Conservation (phyloP, 1,140 invertebrate genomes). For the Drosophila ohnishii region DNA sequence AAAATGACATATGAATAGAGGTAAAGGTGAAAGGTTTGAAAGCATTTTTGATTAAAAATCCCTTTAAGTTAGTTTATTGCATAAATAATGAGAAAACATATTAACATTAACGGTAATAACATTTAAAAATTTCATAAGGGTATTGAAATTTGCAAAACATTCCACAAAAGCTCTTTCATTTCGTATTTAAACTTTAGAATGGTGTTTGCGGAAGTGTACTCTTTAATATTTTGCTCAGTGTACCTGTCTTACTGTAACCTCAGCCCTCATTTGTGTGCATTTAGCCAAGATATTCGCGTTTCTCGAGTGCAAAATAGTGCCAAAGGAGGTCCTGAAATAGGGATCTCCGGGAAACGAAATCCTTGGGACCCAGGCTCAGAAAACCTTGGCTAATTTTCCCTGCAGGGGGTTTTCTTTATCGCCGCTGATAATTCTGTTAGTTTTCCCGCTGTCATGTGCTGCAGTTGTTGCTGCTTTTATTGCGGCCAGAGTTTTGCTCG, state of each 20-base stretch:
- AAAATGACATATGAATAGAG: background rate
- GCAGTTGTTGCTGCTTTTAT: conserved; percentile 45
- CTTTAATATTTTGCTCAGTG: conserved; percentile 1
- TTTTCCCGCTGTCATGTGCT: conserved; percentile 47
- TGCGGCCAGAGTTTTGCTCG: conserved; percentile 49
- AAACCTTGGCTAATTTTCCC: conserved; percentile 41
- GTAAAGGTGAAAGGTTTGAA: background rate
- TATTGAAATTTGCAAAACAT: background rate
- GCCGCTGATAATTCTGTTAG: conserved; percentile 36
- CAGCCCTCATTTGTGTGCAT: conserved; percentile 17
- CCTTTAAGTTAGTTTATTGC: background rate
- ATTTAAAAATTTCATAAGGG: background rate
- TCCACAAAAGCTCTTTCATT: no score
- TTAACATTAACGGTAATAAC: background rate
- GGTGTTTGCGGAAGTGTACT: no score
- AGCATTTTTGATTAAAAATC: background rate
- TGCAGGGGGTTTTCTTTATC: conserved; percentile 24
- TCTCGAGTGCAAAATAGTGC: background rate
- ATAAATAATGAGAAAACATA: background rate
- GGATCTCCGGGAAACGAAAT: conserved; percentile 10
- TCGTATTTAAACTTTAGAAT: background rate
- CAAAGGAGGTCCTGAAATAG: conserved; percentile 2
- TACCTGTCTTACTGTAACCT: conserved; percentile 10
- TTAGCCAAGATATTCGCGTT: conserved; percentile 16
- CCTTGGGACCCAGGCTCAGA: conserved; percentile 5